phyloP scores from a whole-genome alignment of 2,113 vertebrate genomes.

The Lophura nycthemera region DNA sequence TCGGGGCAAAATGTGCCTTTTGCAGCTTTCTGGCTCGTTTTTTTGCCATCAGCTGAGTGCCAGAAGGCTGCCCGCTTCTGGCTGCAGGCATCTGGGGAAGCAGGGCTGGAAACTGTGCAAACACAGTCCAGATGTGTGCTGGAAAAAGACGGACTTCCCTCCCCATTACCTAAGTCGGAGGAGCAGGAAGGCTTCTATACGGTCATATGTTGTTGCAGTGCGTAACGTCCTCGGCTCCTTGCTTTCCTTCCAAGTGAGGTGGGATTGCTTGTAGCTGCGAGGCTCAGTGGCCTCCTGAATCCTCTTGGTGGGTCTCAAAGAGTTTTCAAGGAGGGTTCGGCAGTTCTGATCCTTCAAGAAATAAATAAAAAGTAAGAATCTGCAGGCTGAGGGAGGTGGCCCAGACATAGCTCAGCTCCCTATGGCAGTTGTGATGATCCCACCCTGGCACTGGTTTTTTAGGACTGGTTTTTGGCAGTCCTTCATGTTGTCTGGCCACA shows the following conservation, averaged over 20 bases:
- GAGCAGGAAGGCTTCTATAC: background rate
- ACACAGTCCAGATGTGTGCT: background rate
- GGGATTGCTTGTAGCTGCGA: background rate
- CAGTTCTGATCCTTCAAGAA: background rate
- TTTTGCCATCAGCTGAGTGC: background rate
- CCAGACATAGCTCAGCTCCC: background rate
- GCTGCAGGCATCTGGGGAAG: background rate
- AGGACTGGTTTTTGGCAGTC: background rate
- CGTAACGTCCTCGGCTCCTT: accelerated
- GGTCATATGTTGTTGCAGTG: background rate
- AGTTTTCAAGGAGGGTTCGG: background rate
- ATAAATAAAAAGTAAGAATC: background rate
- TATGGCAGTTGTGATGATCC: background rate
- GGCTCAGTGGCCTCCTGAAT: accelerated
- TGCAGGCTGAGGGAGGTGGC: background rate
- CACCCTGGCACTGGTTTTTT: background rate
- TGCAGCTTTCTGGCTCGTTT: background rate
- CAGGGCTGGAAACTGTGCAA: background rate
- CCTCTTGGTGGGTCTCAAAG: background rate
- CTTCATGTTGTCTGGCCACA: background rate
- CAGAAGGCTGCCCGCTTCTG: background rate
- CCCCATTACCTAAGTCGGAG: accelerated
- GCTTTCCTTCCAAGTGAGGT: background rate
- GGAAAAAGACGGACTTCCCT: background rate
- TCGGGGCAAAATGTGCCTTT: background rate